Conservation (phyloP, 2,888 invertebrate species). For the Nephrotoma guestfalica region DNA sequence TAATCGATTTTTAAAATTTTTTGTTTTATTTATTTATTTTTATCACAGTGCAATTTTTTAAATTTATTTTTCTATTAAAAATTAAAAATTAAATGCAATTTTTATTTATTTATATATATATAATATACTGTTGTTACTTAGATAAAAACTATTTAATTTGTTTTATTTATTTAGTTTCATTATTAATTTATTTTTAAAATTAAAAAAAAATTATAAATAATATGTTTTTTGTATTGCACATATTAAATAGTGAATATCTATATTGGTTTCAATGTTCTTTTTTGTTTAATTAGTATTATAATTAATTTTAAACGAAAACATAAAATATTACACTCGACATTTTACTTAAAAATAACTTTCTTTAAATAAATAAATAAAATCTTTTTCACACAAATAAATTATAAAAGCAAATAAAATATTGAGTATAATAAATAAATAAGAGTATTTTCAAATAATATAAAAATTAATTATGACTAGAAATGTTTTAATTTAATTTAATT, state of each 20-base stretch:
- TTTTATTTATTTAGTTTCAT: slow-evolving; percentile 13
- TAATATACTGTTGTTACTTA: slow-evolving; percentile 3
- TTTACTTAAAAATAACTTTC: neutral
- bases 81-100: slow-evolving; percentile 8
- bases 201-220: slow-evolving; percentile 11
- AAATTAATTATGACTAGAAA: neutral
- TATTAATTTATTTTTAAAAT: slow-evolving; percentile 12
- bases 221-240: slow-evolving; percentile 6
- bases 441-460: neutral
- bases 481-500: neutral
- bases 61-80: slow-evolving; percentile 9
- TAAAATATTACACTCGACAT: neutral
- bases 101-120: slow-evolving; percentile 6
- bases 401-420: neutral
- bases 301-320: neutral
- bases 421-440: neutral
- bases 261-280: neutral
- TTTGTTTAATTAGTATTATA: neutral
- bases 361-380: neutral
- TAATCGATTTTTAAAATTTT: neutral
- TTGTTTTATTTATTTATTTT: slow-evolving; percentile 12
- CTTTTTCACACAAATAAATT: neutral
- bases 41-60: slow-evolving; percentile 10
- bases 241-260: neutral
- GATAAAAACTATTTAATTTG: slow-evolving; percentile 9